phyloP scores from a whole-genome alignment of 2,113 vertebrate genomes.

The Megaleporinus macrocephalus region DNA sequence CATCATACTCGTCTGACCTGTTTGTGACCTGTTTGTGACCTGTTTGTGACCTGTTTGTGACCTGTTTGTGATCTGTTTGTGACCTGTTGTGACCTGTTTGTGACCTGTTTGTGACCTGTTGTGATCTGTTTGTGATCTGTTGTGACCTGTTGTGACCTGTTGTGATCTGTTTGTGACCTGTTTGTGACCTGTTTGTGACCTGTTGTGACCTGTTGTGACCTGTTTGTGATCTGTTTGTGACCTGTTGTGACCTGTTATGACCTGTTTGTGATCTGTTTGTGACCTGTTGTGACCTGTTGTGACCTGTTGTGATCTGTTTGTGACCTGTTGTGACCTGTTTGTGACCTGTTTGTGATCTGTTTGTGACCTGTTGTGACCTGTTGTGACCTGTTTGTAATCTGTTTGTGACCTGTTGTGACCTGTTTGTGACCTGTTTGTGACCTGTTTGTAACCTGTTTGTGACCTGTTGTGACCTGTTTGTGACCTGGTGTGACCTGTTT shows the following conservation, averaged over 20 bases:
- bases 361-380: constrained; percentile 16
- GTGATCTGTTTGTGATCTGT: constrained; percentile 31
- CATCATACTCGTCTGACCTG: neutral
- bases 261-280: too few species aligned
- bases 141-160: constrained; percentile 31
- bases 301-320: constrained; percentile 31
- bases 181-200: too few species aligned
- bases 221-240: too few species aligned
- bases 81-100: constrained; percentile 31
- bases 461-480: constrained; percentile 31
- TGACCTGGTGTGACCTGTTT: constrained; percentile 31
- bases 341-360: too few species aligned
- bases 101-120: too few species aligned
- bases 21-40: neutral
- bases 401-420: constrained; percentile 16
- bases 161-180: constrained; percentile 34
- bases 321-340: constrained; percentile 31
- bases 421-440: constrained; percentile 34
- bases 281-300: constrained; percentile 31
- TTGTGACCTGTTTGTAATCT: too few species aligned
- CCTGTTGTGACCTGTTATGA: constrained; percentile 34
- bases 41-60: constrained; percentile 37
- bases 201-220: constrained; percentile 37
- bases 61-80: too few species aligned
- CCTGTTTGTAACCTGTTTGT: too few species aligned